These are phyloP conservation scores for Macrosiphum euphorbiae DNA, from an alignment of 2,888 invertebrate species.

Conservation along the genomic window DNA sequence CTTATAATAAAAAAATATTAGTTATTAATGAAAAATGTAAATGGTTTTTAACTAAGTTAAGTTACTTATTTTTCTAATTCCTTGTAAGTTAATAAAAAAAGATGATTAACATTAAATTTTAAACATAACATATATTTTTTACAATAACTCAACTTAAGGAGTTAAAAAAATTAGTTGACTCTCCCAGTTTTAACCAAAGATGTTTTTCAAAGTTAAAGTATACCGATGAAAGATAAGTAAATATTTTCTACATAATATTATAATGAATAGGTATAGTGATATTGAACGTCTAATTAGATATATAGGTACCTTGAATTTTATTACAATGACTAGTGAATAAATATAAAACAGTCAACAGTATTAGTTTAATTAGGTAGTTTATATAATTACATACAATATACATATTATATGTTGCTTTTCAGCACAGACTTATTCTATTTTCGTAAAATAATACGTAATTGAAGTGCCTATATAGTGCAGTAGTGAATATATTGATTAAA, in stretches of 20 bases:
- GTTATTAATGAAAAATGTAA: too few relatives aligned
- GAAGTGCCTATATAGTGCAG: neutral
- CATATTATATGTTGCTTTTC: neutral
- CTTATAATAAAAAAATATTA: too few relatives aligned
- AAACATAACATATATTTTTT: too few relatives aligned
- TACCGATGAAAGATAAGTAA: too few relatives aligned
- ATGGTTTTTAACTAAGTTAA: too few relatives aligned
- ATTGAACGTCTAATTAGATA: neutral
- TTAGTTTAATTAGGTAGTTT: neutral
- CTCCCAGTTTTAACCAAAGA: too few relatives aligned
- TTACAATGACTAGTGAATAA: neutral
- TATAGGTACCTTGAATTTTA: neutral
- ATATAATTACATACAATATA: neutral
- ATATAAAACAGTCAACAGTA: neutral
- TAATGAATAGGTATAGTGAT: neutral
- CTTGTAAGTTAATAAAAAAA: too few relatives aligned
- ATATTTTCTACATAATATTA: neutral
- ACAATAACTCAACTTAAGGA: too few relatives aligned
- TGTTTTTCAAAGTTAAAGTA: too few relatives aligned
- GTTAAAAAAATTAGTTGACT: too few relatives aligned
- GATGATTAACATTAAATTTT: too few relatives aligned
- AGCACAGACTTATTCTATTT: neutral
- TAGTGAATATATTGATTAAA: neutral
- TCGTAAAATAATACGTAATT: neutral
- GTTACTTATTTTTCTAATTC: too few relatives aligned